A percentile compares a stretch with the other conserved stretches of the same genome.
Conservation (phyloP, 2,888 invertebrate genomes). For the Drosophila lacicola region DNA sequence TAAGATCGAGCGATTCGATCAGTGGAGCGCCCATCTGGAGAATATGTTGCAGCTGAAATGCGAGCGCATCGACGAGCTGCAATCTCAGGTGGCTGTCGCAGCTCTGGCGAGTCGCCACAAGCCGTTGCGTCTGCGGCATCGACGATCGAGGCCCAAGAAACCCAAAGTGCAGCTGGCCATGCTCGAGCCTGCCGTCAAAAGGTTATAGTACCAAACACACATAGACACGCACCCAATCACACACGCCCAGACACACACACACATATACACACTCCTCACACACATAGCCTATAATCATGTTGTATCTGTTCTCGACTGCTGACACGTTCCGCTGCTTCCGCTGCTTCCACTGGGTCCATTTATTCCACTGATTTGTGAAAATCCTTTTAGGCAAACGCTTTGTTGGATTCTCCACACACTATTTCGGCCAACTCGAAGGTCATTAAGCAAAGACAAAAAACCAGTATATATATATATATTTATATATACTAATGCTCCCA, state of each 20-base stretch:
- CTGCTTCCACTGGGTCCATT: background rate
- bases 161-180: background rate
- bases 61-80: constrained; percentile 69
- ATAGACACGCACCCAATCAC: background rate
- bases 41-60: constrained; percentile 66
- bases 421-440: constrained; percentile 3
- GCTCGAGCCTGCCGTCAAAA: background rate
- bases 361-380: background rate
- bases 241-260: background rate
- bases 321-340: background rate
- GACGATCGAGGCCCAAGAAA: background rate
- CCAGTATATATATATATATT: too few species aligned
- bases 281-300: background rate
- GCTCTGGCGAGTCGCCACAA: background rate
- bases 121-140: background rate
- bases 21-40: constrained; percentile 68
- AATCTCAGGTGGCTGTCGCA: constrained; percentile 21
- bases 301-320: background rate
- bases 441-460: background rate
- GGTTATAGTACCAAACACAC: background rate
- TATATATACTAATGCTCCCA: background rate
- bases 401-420: background rate
- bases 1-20: constrained; percentile 40
- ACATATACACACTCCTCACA: background rate
- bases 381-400: background rate